phyloP scores from a whole-genome alignment of 1,140 invertebrate species.

The Penaeus vannamei region DNA sequence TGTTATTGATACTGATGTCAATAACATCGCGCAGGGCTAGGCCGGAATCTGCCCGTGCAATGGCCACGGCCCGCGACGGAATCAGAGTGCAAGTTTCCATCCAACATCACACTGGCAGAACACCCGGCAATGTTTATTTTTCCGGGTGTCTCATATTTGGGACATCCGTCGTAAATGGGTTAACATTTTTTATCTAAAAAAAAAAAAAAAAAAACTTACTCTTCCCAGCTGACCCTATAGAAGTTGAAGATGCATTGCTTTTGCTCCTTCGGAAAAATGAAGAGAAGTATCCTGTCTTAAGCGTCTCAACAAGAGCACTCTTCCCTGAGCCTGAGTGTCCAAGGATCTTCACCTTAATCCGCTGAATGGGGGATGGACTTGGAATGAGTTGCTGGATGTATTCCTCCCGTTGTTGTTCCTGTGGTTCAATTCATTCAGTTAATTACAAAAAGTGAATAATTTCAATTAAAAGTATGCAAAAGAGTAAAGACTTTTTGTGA shows the following conservation, averaged over 20 bases:
- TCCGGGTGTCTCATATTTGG: no score
- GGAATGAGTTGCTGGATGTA: constrained; percentile 82
- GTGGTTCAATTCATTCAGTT: constrained; percentile 36
- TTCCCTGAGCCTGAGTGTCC: constrained; percentile 86
- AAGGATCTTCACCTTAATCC: constrained; percentile 84
- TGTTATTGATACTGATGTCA: no score
- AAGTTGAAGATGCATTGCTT: constrained; percentile 56
- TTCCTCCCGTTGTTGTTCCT: constrained; percentile 76
- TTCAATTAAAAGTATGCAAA: background rate
- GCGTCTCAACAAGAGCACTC: constrained; percentile 80
- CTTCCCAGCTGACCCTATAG: constrained; percentile 44
- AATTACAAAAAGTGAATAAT: background rate
- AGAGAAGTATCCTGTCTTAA: constrained; percentile 81
- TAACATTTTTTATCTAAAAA: background rate
- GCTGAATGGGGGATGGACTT: constrained; percentile 77
- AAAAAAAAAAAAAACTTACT: background rate
- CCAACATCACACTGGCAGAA: no score
- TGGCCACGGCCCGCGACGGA: no score
- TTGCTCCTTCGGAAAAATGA: constrained; percentile 77
- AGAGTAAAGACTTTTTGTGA: background rate
- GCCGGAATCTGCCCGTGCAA: no score
- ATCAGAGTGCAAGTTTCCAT: no score
- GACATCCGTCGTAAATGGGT: background rate
- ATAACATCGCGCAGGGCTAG: no score
- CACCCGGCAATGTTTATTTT: no score